Evolutionary conservation across 1,140 invertebrate genomes (phyloP).

Genomic region (Drosophila arawakana): DNA sequence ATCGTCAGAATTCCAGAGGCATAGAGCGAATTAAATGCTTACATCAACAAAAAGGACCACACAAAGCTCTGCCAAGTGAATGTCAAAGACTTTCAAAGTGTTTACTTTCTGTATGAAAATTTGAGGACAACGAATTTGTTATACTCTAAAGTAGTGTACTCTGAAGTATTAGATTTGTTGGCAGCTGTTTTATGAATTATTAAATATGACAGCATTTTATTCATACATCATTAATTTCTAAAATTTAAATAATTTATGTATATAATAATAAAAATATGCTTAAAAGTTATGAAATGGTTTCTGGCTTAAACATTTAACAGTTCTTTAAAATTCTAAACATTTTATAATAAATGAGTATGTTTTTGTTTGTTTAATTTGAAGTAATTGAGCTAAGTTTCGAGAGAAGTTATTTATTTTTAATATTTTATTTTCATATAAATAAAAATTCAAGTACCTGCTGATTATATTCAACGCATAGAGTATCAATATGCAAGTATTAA

Average conservation of each 20-base stretch:
- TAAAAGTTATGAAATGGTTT: too few species aligned
- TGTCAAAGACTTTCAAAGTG: constrained; percentile 65
- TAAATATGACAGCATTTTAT: too few species aligned
- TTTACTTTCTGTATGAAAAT: neutral
- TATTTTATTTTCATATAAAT: neutral
- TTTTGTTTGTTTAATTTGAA: neutral
- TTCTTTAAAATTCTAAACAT: too few species aligned
- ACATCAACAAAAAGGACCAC: constrained; percentile 52
- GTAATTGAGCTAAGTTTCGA: too few species aligned
- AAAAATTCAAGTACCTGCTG: neutral
- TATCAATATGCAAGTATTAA: constrained; percentile 27
- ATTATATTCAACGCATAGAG: constrained; percentile 2
- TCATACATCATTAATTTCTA: too few species aligned
- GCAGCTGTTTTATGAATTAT: too few species aligned
- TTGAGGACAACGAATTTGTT: constrained; percentile 8
- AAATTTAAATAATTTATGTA: too few species aligned
- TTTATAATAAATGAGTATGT: neutral
- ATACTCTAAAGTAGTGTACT: constrained; percentile 25
- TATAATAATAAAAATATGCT: too few species aligned
- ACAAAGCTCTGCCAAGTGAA: constrained; percentile 39
- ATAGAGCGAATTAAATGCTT: constrained; percentile 68
- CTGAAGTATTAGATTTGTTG: too few species aligned
- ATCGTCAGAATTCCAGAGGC: constrained; percentile 61
- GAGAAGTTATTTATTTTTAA: too few species aligned
- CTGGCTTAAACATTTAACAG: too few species aligned